Percentiles rank a stretch among this genome's conserved stretches.
Conservation (phyloP, 2,113 vertebrate species). For the Campylorhamphus procurvoides region DNA sequence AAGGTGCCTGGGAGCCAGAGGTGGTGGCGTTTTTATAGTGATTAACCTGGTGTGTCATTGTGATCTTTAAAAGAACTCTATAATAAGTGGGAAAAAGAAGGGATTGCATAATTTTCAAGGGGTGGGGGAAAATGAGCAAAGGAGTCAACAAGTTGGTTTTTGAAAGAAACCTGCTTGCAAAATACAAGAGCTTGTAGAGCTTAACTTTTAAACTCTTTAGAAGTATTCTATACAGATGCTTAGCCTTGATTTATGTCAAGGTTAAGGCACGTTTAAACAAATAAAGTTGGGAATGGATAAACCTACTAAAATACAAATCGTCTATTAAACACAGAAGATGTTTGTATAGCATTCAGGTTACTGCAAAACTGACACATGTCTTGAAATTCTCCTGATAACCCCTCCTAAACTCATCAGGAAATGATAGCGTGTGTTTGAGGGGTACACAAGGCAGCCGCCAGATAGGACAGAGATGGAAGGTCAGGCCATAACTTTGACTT, state of each 20-base stretch:
- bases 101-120: background rate
- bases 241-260: constrained; percentile 59
- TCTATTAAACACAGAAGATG: constrained; percentile 63
- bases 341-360: constrained; percentile 66
- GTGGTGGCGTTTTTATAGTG: background rate
- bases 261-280: constrained; percentile 75
- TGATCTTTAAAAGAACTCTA: background rate
- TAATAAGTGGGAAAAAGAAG: background rate
- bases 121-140: background rate
- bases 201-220: constrained; percentile 33
- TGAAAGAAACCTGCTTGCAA: background rate
- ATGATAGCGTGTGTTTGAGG: constrained; percentile 17
- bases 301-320: constrained; percentile 64
- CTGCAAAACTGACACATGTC: constrained; percentile 66
- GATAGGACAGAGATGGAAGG: constrained; percentile 22
- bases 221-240: background rate
- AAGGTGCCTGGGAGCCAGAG: background rate
- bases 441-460: constrained; percentile 40
- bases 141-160: background rate
- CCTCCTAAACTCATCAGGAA: constrained; percentile 38
- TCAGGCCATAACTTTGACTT: constrained; percentile 50
- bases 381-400: constrained; percentile 65
- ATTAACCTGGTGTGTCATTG: background rate
- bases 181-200: background rate
- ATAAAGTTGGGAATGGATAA: constrained; percentile 66